Conservation (phyloP, 1,140 invertebrate genomes). For the Diuraphis noxia region DNA sequence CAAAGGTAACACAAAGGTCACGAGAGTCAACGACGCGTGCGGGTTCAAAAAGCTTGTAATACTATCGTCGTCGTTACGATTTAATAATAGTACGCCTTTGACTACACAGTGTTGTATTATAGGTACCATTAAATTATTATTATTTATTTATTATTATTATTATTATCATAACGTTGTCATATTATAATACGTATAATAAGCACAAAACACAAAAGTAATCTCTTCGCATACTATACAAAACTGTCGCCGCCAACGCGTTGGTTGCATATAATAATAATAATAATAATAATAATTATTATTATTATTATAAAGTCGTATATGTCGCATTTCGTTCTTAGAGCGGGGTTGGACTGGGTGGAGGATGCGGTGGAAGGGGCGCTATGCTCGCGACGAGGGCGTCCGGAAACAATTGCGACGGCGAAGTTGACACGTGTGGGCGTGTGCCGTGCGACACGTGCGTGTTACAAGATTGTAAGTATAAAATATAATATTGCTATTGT, state of each 20-base stretch:
- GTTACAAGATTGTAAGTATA: neutral
- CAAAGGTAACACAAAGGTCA: neutral
- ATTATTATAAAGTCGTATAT: neutral
- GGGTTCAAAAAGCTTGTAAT: neutral
- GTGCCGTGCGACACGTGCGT: neutral
- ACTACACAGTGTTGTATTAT: neutral
- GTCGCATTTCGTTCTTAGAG: neutral
- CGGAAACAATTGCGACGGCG: constrained; percentile 20
- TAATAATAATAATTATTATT: neutral
- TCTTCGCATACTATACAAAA: neutral
- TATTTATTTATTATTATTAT: neutral
- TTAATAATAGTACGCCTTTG: neutral
- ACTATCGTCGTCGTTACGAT: neutral
- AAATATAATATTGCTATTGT: no score
- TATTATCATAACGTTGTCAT: neutral
- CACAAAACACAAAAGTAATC: neutral
- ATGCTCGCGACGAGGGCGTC: neutral
- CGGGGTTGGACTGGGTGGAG: neutral
- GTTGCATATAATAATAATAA: no score
- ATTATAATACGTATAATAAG: no score
- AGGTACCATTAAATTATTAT: neutral
- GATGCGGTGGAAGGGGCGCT: neutral
- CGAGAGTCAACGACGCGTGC: neutral
- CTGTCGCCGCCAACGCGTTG: neutral
- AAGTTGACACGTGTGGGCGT: constrained; percentile 9